Base-by-base conservation (phyloP, 2,888 invertebrate species). In the Tenthredo amoena region DNA sequence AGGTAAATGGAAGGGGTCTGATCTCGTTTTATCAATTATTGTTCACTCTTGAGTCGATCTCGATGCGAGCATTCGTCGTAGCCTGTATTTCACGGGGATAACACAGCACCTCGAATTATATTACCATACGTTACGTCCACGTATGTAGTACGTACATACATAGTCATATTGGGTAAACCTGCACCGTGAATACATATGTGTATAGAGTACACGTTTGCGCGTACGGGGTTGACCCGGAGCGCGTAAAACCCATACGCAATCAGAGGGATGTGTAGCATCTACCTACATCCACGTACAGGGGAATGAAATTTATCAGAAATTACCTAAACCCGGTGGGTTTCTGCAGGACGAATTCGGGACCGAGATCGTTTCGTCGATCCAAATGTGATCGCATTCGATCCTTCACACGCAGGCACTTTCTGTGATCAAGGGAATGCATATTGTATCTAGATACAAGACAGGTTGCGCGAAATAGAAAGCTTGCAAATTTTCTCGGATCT, bases 241-340 rank as follows among this genome's bases (percentile, higher is more conserved):
- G n/a, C 40, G 72, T 43, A 21, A 74, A 74, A 43, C 72, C 40
- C 72, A 43, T n/a, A 43, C 9, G 72, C 72, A 74, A 74, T 74
- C 43, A 43, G 72, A 40, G 43, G 40, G 21, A n/a, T 43, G 72
- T 43, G 21, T 43, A 31, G 18, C 10, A 37, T 15, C 15, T 37
- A 37, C 6, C 18, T 7, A n/a, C 10, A 1, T 37, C n/a, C 26
- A 12, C 7, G 26, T 62, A 62, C 10, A 43, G 10, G n/a, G 10
- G 43, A n/a, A 43, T 72, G 10, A 21, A 12, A 21, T 74, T 43
- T 26, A 15, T 71, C 71, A 21, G 15, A 37, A 71, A 71, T 26
- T 37, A n/a, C 9, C 15, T 37, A 7, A 58, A 58, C 58, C 21
- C 2, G n/a, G 7, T n/a, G 21, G 6, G 1, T 58, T 58, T 2